These are phyloP conservation scores for Corythaixoides concolor DNA, from an alignment of 2,113 vertebrate genomes.

Conservation along the genomic window DNA sequence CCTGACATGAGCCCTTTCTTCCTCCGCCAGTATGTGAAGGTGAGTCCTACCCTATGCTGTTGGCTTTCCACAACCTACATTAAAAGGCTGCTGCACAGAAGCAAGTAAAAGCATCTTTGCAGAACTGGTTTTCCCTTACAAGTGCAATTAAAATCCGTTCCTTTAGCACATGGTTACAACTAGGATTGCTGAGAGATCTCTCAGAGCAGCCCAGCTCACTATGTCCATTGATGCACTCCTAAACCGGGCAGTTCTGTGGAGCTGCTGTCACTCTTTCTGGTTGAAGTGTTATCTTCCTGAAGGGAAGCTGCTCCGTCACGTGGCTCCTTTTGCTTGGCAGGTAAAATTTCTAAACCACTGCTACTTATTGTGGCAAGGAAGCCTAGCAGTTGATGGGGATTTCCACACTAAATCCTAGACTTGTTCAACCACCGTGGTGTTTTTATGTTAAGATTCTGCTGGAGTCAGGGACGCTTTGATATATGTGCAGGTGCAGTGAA, in stretches of 20 bases:
- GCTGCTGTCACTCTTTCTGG: not conserved
- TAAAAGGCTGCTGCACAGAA: not conserved
- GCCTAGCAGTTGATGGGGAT: not conserved
- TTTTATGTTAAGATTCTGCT: not conserved
- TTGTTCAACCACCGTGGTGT: not conserved
- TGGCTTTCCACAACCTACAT: fast-evolving
- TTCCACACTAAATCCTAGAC: not conserved
- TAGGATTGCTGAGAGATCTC: not conserved
- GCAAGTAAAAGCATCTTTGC: not conserved
- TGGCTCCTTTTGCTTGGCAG: not conserved
- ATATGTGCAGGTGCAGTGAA: not conserved
- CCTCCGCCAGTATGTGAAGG: constrained; percentile 97
- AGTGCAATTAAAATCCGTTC: not conserved
- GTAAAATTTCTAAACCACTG: not conserved
- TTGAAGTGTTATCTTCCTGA: not conserved
- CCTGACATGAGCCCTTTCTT: constrained; percentile 99
- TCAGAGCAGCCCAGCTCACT: not conserved
- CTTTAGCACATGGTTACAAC: fast-evolving
- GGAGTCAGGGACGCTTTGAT: not conserved
- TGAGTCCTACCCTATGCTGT: constrained; percentile 43
- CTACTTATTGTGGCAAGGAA: not conserved
- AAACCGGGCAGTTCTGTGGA: not conserved
- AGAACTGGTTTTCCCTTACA: not conserved
- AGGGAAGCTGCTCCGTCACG: not conserved
- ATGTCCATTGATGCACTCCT: fast-evolving